Evolutionary conservation across 2,113 vertebrate genomes (phyloP).

Genomic region (Pterocles gutturalis): DNA sequence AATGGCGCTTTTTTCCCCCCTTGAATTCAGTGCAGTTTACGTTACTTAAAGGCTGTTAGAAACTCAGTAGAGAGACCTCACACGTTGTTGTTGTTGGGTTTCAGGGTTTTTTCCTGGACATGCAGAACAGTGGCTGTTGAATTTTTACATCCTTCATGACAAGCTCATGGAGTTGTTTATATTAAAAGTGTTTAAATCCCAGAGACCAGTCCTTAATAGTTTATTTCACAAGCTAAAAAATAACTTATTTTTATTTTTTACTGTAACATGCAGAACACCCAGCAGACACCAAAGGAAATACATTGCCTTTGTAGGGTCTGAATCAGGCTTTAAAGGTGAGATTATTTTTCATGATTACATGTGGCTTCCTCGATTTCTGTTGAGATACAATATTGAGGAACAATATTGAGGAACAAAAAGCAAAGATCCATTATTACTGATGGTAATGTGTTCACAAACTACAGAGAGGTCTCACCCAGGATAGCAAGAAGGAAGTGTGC

Average conservation of each 20-base stretch:
- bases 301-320: neutral
- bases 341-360: neutral
- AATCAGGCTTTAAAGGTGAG: neutral
- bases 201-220: neutral
- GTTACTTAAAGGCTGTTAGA: neutral
- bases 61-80: constrained; percentile 28
- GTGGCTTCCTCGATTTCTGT: neutral
- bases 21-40: constrained; percentile 3
- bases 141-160: neutral
- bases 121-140: neutral
- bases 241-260: neutral
- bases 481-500: neutral
- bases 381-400: neutral
- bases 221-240: neutral
- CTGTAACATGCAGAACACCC: neutral
- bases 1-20: neutral
- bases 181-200: neutral
- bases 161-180: neutral
- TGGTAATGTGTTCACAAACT: neutral
- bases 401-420: neutral
- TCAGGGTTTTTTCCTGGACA: neutral
- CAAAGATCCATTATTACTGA: neutral
- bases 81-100: neutral
- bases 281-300: neutral
- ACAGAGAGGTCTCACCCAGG: neutral